phyloP scores from a whole-genome alignment of 2,888 invertebrate species.

The Yponomeuta plumbellus region DNA sequence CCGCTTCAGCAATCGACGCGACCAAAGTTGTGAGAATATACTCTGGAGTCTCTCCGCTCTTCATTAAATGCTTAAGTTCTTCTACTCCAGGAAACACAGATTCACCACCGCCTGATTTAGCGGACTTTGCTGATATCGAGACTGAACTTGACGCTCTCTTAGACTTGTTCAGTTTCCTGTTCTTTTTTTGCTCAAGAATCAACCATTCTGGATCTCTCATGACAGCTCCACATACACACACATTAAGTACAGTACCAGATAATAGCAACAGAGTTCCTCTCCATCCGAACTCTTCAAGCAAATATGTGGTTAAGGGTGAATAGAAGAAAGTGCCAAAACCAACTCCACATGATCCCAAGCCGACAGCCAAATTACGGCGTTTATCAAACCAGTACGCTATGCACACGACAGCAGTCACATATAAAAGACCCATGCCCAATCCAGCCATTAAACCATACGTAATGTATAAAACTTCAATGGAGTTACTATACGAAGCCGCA shows the following conservation, averaged over 20 bases:
- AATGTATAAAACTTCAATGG: constrained; percentile 85
- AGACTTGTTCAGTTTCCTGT: constrained; percentile 65
- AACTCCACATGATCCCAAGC: constrained; percentile 91
- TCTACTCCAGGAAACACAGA: constrained; percentile 80
- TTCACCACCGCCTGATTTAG: constrained; percentile 68
- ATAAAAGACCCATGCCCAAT: constrained; percentile 87
- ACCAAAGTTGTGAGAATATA: constrained; percentile 79
- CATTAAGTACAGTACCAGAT: constrained; percentile 89
- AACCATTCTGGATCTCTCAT: constrained; percentile 94
- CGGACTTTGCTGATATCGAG: constrained; percentile 63
- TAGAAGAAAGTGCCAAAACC: constrained; percentile 93
- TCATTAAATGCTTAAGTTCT: constrained; percentile 81
- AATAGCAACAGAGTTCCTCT: constrained; percentile 85
- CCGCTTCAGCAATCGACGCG: constrained; percentile 74
- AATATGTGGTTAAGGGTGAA: constrained; percentile 87
- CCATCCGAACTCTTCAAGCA: constrained; percentile 87
- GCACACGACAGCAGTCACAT: constrained; percentile 93
- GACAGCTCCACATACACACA: constrained; percentile 89
- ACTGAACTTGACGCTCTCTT: constrained; percentile 70
- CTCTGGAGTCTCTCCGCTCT: constrained; percentile 82
- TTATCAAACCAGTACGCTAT: constrained; percentile 96
- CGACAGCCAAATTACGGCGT: constrained; percentile 89
- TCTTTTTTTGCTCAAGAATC: constrained; percentile 79
- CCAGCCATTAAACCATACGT: constrained; percentile 92
- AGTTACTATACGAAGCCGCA: constrained; percentile 81